phyloP scores from a whole-genome alignment of 2,888 invertebrate genomes.

The Nemotelus pantherinus region DNA sequence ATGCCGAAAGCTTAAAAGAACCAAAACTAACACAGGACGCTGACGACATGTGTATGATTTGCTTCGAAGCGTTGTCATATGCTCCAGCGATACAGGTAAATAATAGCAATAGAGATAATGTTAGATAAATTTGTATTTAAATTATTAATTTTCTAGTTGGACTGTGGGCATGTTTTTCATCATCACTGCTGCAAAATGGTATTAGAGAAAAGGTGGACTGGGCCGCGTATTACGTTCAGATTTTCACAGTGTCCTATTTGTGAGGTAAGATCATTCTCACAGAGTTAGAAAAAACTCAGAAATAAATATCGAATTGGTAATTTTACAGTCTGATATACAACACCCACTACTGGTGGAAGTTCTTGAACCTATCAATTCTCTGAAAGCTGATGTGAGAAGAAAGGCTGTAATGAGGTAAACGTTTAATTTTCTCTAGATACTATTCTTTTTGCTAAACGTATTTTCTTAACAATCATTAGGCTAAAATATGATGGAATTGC shows the following conservation, averaged over 20 bases:
- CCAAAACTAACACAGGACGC: constrained; percentile 88
- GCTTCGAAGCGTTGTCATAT: constrained; percentile 95
- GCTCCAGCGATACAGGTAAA: constrained; percentile 90
- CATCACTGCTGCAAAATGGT: constrained; percentile 89
- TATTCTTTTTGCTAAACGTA: neutral
- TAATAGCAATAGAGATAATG: neutral
- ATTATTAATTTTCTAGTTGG: constrained; percentile 68
- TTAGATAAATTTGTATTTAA: neutral
- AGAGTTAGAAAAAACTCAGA: constrained; percentile 1
- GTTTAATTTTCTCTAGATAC: neutral
- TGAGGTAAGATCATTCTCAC: constrained; percentile 71
- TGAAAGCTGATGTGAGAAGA: constrained; percentile 89
- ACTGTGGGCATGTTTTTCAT: constrained; percentile 97
- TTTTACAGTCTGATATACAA: constrained; percentile 73
- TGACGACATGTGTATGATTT: constrained; percentile 99
- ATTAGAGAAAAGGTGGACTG: constrained; percentile 88
- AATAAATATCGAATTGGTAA: neutral
- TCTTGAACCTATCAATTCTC: constrained; percentile 79
- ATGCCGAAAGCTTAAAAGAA: constrained; percentile 59
- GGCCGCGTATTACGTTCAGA: constrained; percentile 94
- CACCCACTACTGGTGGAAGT: constrained; percentile 83
- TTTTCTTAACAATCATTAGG: constrained; percentile 51
- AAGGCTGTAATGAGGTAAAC: constrained; percentile 88
- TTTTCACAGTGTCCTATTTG: constrained; percentile 97
- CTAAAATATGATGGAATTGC: constrained; percentile 94